phyloP scores from a whole-genome alignment of 2,113 vertebrate genomes.

The Porphyrio hochstetteri region DNA sequence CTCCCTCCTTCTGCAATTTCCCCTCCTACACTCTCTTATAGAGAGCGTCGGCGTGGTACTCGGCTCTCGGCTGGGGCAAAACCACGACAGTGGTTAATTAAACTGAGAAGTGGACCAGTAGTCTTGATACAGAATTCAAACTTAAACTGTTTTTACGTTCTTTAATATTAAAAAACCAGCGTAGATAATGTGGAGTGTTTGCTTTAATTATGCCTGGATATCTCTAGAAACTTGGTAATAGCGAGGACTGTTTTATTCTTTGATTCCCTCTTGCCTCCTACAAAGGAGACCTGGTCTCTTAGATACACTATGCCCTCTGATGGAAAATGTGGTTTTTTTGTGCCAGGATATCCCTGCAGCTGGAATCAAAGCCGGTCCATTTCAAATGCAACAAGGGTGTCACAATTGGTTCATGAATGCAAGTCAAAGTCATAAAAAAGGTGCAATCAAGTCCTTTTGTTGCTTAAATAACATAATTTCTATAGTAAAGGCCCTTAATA shows the following conservation, averaged over 20 bases:
- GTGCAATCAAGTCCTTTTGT: neutral
- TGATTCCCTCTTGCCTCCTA: neutral
- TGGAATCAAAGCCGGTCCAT: neutral
- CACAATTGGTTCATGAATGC: neutral
- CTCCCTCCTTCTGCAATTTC: no score
- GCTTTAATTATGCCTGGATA: neutral
- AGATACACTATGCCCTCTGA: accelerated
- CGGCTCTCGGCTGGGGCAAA: no score
- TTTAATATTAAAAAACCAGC: neutral
- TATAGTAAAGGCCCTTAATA: neutral
- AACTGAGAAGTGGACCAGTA: neutral
- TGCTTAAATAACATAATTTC: neutral
- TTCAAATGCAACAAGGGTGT: neutral
- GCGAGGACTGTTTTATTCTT: neutral
- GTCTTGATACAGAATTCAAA: neutral
- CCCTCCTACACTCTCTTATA: no score
- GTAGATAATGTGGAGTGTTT: neutral
- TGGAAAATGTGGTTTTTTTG: neutral
- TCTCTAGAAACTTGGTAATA: neutral
- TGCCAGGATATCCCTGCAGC: neutral
- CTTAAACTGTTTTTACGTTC: neutral
- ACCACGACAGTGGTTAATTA: neutral
- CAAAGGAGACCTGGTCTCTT: neutral
- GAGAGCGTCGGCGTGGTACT: no score
- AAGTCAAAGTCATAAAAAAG: neutral